These are phyloP conservation scores for Rhizomys pruinosus DNA, from an alignment of 2,113 vertebrate genomes.

Conservation along the genomic window DNA sequence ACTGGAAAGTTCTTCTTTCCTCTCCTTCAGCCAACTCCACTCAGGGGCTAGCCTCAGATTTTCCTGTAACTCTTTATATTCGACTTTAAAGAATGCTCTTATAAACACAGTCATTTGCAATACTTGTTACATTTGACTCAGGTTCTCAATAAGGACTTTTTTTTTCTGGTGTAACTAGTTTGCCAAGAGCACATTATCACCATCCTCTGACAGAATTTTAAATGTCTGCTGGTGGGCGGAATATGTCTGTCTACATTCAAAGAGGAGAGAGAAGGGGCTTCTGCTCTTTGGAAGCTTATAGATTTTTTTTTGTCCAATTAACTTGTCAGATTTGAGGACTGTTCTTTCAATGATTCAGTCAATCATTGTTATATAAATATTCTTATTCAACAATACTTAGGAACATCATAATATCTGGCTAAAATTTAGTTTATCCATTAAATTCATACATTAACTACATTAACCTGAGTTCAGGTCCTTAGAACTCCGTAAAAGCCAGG, in stretches of 20 bases:
- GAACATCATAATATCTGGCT: not conserved
- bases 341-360: not conserved
- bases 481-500: not conserved
- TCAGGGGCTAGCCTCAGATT: not conserved
- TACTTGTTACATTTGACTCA: conserved; percentile 28
- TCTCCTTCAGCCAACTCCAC: not conserved
- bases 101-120: not conserved
- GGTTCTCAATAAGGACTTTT: not conserved
- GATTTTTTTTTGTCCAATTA: not conserved
- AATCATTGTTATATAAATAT: not conserved
- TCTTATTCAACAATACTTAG: not conserved
- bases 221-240: not conserved
- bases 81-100: not conserved
- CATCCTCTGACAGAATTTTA: not conserved
- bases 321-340: not conserved
- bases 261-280: not conserved
- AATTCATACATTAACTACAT: not conserved
- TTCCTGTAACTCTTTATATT: not conserved
- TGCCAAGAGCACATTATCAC: conserved; percentile 4
- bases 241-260: not conserved
- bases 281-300: not conserved
- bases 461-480: not conserved
- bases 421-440: conserved; percentile 23
- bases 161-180: not conserved
- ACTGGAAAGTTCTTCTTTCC: not conserved